Base-by-base conservation (phyloP, 2,113 vertebrate species). In the Microtus pennsylvanicus region DNA sequence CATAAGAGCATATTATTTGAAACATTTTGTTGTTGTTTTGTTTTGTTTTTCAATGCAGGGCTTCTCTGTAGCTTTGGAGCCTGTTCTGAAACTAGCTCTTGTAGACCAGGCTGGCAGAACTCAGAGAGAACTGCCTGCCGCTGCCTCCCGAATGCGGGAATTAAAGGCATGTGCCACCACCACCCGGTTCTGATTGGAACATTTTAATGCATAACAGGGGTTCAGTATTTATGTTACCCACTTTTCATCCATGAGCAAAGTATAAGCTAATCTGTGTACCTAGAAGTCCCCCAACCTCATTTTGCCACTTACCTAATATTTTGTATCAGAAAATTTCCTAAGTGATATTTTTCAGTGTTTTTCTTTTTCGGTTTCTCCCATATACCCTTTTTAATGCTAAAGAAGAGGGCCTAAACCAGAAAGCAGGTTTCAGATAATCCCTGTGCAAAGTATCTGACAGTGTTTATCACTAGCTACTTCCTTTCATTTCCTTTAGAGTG, bases 401-500 rank as follows among this genome's bases (percentile, higher is more conserved):
- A 94, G 58, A 75, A 88, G 50, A 58, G 30, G 19, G 7, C 52
- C n/a, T 88, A 58, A 42, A 77, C 33, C 42, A 70, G 65, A 90
- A 58, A 81, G 55, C 75, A 65, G 67, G 30, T 72, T 76, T 26
- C 72, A 89, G 87, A 91, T 50, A 61, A 85, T 85, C 38, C 22
- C 45, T 76, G 82, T 58, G 67, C 75, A 83, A 94, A 94, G 63
- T 16, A 19, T 45, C 74, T 61, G 76, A 22, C 45, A 17, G 52
- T 89, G 24, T 50, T 81, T 30, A 7, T 69, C 80, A 58, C 87
- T 69, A 50, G 45, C 58, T 35, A 58, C 74, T 91, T 95, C 28
- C 89, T 69, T 87, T 81, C 58, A 50, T 80, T 94, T 92, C 93
- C 92, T 97, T 45, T 58, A 3, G 50, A 69, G 81, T 72, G 58